Base-by-base conservation (phyloP, 2,113 vertebrate genomes). In the Hippocampus comes region DNA sequence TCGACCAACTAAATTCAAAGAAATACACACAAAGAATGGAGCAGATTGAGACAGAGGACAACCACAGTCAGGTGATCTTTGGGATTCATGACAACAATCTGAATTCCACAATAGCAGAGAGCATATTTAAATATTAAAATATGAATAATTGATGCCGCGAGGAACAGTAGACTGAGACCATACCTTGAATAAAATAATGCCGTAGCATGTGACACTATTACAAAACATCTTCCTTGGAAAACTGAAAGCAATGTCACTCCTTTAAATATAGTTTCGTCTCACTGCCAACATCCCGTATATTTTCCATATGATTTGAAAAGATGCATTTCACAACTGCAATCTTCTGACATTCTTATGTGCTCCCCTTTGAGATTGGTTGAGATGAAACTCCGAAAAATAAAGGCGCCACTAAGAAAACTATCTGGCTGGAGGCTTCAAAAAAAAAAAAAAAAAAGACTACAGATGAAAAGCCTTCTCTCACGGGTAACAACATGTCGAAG, bases 401-500 rank as follows among this genome's bases (percentile, higher is more conserved):
- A 85, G 61, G 68, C 73, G 73, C 53, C 60, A 75, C 68, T 56
- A 77, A 80, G 70, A 86, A 81, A 82, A 82, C 42, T 53, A 79
- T 78, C 64, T 70, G 46, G 75, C 81, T 77, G 30, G 78, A 74
- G 76, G 82, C 86, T 63, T 75, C 9, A 67, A 67, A 17, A 43
- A 14, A 65, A 57, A 46, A 46, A 73, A 70, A 75, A 12, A 46
- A 70, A 77, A 74, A 12, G 14, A 78, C 65, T 75, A 73, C 48
- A 76, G 77, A 84, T 83, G 75, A 86, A 86, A 82, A 84, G 81
- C 79, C 12, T 84, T 79, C 69, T 68, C 70, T 88, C 69, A 66
- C 82, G 78, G 75, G 78, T 78, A 78, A 77, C 74, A 87, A 80
- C 75, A 80, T 80, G 75, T 76, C 73, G 66, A 77, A 84, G 77